Percentiles rank a stretch among this genome's conserved stretches.
Evolutionary conservation across 2,888 invertebrate species (phyloP).

Genomic region (Noctua pronuba): DNA sequence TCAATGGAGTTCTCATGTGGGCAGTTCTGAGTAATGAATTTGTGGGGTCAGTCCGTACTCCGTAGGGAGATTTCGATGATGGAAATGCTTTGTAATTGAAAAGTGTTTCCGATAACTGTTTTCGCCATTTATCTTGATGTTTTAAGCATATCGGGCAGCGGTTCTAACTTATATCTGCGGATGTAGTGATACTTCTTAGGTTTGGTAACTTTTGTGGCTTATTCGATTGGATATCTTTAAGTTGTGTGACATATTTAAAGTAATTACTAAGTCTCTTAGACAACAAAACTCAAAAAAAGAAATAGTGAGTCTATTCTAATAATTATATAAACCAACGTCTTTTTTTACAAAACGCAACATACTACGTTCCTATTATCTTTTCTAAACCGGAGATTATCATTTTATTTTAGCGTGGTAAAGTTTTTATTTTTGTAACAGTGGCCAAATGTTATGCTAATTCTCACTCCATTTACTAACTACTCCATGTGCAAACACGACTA

Average conservation of each 20-base stretch:
- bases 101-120: not conserved
- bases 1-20: conserved; percentile 36
- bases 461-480: conserved; percentile 46
- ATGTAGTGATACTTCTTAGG: not conserved
- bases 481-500: conserved; percentile 57
- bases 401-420: not conserved
- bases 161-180: not conserved
- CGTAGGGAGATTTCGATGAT: not conserved
- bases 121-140: not conserved
- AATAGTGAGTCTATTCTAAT: not conserved
- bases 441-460: conserved; percentile 19
- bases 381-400: not conserved
- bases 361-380: not conserved
- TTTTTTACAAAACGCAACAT: not conserved
- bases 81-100: not conserved
- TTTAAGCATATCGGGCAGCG: not conserved
- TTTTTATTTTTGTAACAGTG: not conserved
- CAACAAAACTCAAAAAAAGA: not conserved
- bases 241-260: not conserved
- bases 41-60: not conserved
- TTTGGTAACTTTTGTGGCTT: not conserved
- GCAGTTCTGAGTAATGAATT: not conserved
- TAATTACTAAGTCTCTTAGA: not conserved
- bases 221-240: not conserved
- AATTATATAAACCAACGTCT: not conserved